A percentile compares a stretch with the other conserved stretches of the same genome.
phyloP scores from a whole-genome alignment of 2,797 vertebrate genomes.

The Chelonia mydas region DNA sequence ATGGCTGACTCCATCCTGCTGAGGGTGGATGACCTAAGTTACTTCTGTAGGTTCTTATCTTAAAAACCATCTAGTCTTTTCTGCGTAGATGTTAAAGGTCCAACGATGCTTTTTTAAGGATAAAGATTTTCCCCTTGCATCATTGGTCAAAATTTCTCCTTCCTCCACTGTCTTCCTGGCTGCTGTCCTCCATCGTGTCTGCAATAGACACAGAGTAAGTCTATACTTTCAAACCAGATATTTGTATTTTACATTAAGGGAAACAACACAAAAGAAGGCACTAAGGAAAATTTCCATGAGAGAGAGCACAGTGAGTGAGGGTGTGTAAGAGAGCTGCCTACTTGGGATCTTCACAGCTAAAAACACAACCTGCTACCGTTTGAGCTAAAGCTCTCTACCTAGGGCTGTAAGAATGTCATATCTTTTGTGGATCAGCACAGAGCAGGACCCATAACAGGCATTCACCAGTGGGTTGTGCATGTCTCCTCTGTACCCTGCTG shows the following conservation, averaged over 20 bases:
- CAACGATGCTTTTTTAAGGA: not conserved
- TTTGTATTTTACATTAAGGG: accelerated
- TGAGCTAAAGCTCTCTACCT: not conserved
- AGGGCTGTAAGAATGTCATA: too few relatives aligned
- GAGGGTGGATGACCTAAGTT: not conserved
- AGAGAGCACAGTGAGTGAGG: not conserved
- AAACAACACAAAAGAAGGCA: not conserved
- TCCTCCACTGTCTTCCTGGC: not conserved
- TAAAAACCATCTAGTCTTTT: accelerated
- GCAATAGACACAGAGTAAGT: not conserved
- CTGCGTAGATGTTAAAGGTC: not conserved
- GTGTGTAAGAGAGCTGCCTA: not conserved
- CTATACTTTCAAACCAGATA: not conserved
- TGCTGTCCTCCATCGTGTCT: not conserved
- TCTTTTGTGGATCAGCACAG: not conserved
- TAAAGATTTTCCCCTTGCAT: not conserved
- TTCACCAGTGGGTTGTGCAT: not conserved
- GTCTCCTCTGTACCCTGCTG: not conserved
- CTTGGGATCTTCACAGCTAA: slow-evolving; percentile 10
- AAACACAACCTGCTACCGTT: not conserved
- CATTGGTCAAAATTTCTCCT: not conserved
- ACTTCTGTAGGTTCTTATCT: not conserved
- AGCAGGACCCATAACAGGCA: not conserved
- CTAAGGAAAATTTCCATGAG: not conserved
- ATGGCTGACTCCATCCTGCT: not conserved